phyloP scores from a whole-genome alignment of 2,113 vertebrate species.

The Phyllostomus hastatus region DNA sequence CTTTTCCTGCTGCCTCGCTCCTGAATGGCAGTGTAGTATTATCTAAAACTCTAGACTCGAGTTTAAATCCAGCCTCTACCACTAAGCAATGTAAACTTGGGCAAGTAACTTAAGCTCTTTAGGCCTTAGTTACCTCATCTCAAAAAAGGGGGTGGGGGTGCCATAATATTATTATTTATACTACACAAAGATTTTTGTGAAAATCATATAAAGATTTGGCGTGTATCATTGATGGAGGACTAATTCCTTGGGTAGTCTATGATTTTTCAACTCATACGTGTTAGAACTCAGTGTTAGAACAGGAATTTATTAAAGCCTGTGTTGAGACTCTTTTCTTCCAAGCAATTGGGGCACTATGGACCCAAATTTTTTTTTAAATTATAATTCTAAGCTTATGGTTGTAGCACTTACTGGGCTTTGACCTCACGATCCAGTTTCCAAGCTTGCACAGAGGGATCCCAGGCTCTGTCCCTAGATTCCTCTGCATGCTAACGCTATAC shows the following conservation, averaged over 20 bases:
- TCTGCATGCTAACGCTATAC: background rate
- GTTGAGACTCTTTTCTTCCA: background rate
- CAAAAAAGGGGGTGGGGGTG: background rate
- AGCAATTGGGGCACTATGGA: background rate
- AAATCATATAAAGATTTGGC: background rate
- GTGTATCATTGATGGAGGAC: background rate
- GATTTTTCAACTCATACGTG: constrained; percentile 2
- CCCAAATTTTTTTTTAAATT: background rate
- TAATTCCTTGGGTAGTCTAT: background rate
- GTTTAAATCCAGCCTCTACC: background rate
- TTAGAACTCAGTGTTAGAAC: background rate
- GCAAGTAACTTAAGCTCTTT: background rate
- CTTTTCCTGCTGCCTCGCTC: background rate
- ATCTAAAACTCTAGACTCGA: background rate
- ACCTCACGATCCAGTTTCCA: background rate
- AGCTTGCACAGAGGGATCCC: background rate
- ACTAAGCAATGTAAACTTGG: background rate
- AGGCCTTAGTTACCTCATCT: background rate
- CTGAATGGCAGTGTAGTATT: background rate
- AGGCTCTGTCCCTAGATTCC: background rate
- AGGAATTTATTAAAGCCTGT: background rate
- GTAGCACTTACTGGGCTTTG: background rate
- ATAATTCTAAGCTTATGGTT: background rate
- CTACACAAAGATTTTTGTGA: background rate
- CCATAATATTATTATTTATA: background rate